These are phyloP conservation scores for Synanceia verrucosa DNA, from an alignment of 2,797 vertebrate genomes.

Conservation along the genomic window DNA sequence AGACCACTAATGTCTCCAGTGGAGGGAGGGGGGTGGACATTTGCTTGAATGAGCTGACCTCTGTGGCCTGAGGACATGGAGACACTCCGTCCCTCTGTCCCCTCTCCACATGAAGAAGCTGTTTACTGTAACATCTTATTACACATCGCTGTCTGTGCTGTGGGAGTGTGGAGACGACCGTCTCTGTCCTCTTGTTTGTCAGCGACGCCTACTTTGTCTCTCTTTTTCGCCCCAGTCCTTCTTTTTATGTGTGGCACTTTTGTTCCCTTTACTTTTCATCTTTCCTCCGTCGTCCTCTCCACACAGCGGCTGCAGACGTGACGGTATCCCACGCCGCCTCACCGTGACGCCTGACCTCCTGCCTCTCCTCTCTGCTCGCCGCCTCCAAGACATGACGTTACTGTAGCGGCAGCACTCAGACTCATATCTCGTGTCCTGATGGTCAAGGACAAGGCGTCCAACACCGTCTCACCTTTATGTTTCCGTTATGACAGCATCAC, in stretches of 20 bases:
- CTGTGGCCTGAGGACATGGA: conserved; percentile 58
- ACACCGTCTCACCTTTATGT: conserved; percentile 40
- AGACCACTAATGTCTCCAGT: conserved; percentile 52
- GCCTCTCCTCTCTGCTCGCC: conserved; percentile 37
- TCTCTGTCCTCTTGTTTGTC: conserved; percentile 22
- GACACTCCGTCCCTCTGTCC: conserved; percentile 47
- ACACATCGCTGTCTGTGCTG: conserved; percentile 39
- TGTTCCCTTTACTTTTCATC: conserved; percentile 45
- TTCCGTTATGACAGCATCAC: background rate
- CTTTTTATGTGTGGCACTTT: conserved; percentile 26
- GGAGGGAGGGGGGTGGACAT: too few relatives aligned
- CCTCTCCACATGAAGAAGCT: conserved; percentile 24
- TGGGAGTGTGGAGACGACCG: conserved; percentile 29
- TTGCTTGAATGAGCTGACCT: conserved; percentile 50
- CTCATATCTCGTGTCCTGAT: conserved; percentile 47
- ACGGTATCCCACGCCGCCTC: conserved; percentile 61
- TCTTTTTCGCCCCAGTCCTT: conserved; percentile 4
- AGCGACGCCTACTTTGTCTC: conserved; percentile 22
- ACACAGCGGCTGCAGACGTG: conserved; percentile 72
- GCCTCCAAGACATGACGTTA: conserved; percentile 63
- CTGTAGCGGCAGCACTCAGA: conserved; percentile 44
- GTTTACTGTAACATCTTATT: conserved; percentile 47
- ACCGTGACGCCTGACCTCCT: conserved; percentile 69
- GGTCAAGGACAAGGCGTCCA: conserved; percentile 44
- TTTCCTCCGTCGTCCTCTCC: conserved; percentile 43